Evolutionary conservation across 2,888 invertebrate genomes (phyloP).

Genomic region (Acanthacorydalis orientalis): DNA sequence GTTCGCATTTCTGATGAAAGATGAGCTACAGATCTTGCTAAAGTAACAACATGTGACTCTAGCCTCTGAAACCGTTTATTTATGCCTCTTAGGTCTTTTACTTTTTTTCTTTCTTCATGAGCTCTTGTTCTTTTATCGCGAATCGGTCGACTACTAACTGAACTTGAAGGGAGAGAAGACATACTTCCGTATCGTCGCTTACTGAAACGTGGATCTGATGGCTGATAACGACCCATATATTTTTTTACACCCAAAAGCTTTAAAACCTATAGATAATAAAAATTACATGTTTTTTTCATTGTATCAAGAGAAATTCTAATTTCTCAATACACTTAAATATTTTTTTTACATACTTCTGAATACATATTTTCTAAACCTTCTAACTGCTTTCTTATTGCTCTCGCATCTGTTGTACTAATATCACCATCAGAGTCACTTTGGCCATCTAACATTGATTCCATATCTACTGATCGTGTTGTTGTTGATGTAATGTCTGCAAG

Average conservation of each 20-base stretch:
- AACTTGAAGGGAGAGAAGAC: conserved; percentile 68
- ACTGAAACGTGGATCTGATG: conserved; percentile 35
- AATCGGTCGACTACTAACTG: conserved; percentile 61
- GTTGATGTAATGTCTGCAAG: conserved; percentile 63
- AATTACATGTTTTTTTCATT: no score
- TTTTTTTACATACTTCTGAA: conserved; percentile 43
- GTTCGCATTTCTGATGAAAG: conserved; percentile 82
- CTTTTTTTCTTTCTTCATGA: conserved; percentile 60
- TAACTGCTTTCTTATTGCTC: conserved; percentile 63
- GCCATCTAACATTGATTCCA: conserved; percentile 63
- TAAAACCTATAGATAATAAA: conserved; percentile 27
- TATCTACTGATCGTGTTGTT: conserved; percentile 56
- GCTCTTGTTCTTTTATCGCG: conserved; percentile 48
- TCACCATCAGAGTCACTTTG: conserved; percentile 52
- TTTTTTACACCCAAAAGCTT: conserved; percentile 42
- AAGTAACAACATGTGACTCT: conserved; percentile 80
- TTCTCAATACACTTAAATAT: not conserved
- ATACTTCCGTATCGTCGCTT: conserved; percentile 59
- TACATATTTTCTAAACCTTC: conserved; percentile 78
- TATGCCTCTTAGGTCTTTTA: conserved; percentile 56
- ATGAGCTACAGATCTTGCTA: conserved; percentile 80
- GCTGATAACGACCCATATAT: conserved; percentile 29
- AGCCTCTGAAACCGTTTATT: conserved; percentile 76
- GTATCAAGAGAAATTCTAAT: no score
- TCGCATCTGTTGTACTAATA: conserved; percentile 56